phyloP scores from a whole-genome alignment of 2,888 invertebrate genomes.

The Didymodactylos carnosus region DNA sequence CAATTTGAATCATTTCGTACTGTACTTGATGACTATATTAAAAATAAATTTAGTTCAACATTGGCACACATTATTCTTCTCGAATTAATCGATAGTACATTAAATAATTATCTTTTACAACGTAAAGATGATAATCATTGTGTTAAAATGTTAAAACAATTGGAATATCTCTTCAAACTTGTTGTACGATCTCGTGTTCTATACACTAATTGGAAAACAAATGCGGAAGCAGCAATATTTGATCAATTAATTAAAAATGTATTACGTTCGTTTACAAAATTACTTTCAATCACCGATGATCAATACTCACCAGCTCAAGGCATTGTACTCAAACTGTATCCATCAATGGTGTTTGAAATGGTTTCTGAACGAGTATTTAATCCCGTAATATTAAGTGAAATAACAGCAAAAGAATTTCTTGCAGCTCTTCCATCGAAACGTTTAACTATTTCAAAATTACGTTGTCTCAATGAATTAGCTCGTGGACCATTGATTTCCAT shows the following conservation, averaged over 20 bases:
- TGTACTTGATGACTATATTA: not conserved
- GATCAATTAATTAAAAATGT: not conserved
- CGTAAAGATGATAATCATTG: not conserved
- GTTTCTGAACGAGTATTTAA: not conserved
- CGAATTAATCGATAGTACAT: not conserved
- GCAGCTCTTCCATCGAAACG: not conserved
- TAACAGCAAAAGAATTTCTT: not conserved
- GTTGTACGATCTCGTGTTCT: not conserved
- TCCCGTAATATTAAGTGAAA: not conserved
- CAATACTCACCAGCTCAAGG: not conserved
- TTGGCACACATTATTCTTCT: not conserved
- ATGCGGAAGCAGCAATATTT: not conserved
- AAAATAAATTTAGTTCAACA: not conserved
- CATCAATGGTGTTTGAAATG: not conserved
- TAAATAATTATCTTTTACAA: not conserved
- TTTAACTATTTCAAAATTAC: not conserved
- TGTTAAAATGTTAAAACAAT: not conserved
- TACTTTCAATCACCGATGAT: not conserved
- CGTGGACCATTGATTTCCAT: not conserved
- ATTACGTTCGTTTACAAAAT: not conserved
- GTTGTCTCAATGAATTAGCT: not conserved
- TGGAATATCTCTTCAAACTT: not conserved
- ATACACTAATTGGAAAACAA: not conserved
- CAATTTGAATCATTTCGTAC: conserved; percentile 1
- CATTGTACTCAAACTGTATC: not conserved